Evolutionary conservation across 2,113 vertebrate genomes (phyloP), one percentile per base, ranked within the genome.

Genomic region (Proterorhinus semilunaris): DNA sequence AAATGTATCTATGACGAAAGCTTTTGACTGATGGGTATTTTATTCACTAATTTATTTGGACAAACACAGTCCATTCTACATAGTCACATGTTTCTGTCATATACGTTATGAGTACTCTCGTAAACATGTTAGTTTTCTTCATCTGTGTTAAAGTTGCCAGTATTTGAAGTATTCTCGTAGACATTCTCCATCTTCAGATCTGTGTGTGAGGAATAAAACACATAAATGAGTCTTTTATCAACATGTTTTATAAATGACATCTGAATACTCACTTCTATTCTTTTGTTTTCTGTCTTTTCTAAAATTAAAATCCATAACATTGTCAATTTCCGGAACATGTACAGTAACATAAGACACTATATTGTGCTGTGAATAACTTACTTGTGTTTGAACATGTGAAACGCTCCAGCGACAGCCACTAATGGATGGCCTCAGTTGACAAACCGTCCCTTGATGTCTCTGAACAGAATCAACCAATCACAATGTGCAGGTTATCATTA

Each of bases 361-460:
- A 16, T 62, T 17, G 44, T 62, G n/a, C 43, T 27, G 2, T 2
- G 1, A 10, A 21, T n/a, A 8, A 70, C 81, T 83, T 73, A 90
- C 86, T 46, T 62, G 1, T 51, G 72, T n/a, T 1, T n/a, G 36
- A n/a, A 71, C 7, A 88, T 0, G 21, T 6, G 67, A 53, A 2
- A 79, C 0, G 6, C 62, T n/a, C 10, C 52, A 51, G 8, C 10
- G 0, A 5, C 0, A 15, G 80, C 0, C 43, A 67, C 27, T 12
- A 71, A 21, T 44, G 36, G 5, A 87, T 80, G 48, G 54, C 75
- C 49, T 81, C 85, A 8, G 0, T 11, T 0, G 53, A 44, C 52
- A 62, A 15, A 16, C 4, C 4, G 10, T 55, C 10, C 27, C 7
- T 21, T 42, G 27, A 11, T 13, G 6, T 10, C 3, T 17, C 51